Conservation (phyloP, 2,888 invertebrate genomes). For the Aplocera efformata region DNA sequence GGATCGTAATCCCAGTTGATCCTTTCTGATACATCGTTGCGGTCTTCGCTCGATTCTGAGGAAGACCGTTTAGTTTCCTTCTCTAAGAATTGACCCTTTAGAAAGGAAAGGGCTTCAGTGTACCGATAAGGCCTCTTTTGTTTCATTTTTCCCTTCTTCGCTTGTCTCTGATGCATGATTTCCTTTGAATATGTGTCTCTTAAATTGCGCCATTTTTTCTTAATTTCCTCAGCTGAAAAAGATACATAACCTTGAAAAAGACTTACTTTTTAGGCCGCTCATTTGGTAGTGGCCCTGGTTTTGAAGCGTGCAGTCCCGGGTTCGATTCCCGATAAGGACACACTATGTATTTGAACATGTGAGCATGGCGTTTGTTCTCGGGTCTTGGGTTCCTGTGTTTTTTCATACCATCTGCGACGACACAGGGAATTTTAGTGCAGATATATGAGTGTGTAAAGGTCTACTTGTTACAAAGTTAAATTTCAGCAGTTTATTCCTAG, state of each 20-base stretch:
- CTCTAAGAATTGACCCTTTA: constrained; percentile 1
- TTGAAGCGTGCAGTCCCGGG: no score
- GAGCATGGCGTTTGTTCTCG: no score
- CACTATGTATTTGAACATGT: no score
- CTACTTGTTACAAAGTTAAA: no score
- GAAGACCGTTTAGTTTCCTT: neutral
- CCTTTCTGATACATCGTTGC: neutral
- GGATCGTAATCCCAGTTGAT: neutral
- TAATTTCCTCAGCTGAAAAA: constrained; percentile 16
- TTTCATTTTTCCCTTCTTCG: constrained; percentile 9
- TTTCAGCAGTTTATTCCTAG: no score
- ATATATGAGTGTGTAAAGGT: no score
- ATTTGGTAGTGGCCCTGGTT: no score
- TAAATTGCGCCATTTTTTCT: constrained; percentile 21
- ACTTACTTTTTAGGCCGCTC: constrained; percentile 1
- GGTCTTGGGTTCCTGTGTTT: no score
- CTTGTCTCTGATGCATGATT: constrained; percentile 7
- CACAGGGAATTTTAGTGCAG: no score
- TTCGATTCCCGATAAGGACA: no score
- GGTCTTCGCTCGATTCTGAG: neutral
- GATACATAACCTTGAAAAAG: neutral
- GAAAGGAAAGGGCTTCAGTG: constrained; percentile 4
- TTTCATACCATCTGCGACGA: no score
- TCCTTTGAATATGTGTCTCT: constrained; percentile 17
- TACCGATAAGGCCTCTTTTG: constrained; percentile 11